phyloP scores from a whole-genome alignment of 1,140 invertebrate species.

The Drosophila pruinosa region DNA sequence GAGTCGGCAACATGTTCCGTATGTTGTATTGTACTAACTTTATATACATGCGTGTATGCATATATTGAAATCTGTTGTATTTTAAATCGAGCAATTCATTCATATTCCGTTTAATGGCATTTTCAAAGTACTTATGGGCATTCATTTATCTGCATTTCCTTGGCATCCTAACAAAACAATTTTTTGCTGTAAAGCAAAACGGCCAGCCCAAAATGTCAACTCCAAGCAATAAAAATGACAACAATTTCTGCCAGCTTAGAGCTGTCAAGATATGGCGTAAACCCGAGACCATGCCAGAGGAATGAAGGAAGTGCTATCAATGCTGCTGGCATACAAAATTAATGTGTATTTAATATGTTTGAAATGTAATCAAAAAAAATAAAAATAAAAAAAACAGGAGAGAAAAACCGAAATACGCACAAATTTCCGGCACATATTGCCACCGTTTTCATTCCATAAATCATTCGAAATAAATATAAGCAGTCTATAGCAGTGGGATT shows the following conservation, averaged over 20 bases:
- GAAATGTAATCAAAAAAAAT: constrained; percentile 61
- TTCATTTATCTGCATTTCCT: constrained; percentile 17
- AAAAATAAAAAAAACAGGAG: background rate
- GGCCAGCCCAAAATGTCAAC: constrained; percentile 12
- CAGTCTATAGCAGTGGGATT: constrained; percentile 11
- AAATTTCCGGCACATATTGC: constrained; percentile 73
- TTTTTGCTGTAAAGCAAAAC: constrained; percentile 6
- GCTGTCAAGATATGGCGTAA: constrained; percentile 1
- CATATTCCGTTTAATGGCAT: constrained; percentile 4
- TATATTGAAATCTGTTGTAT: background rate
- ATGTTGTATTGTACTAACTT: background rate
- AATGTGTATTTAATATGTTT: constrained; percentile 75
- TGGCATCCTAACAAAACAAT: constrained; percentile 13
- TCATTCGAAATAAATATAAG: constrained; percentile 32
- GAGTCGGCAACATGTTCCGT: background rate
- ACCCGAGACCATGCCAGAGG: background rate
- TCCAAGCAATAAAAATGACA: constrained; percentile 31
- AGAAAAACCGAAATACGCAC: constrained; percentile 40
- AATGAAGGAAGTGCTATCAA: background rate
- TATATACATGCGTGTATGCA: background rate
- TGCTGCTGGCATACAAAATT: constrained; percentile 48
- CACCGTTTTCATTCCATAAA: constrained; percentile 55
- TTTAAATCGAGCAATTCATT: constrained; percentile 1
- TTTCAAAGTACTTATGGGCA: constrained; percentile 4
- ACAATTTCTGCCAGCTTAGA: constrained; percentile 19